Evolutionary conservation across 2,797 vertebrate species (phyloP).

Genomic region (Pseudomugil gertrudae): DNA sequence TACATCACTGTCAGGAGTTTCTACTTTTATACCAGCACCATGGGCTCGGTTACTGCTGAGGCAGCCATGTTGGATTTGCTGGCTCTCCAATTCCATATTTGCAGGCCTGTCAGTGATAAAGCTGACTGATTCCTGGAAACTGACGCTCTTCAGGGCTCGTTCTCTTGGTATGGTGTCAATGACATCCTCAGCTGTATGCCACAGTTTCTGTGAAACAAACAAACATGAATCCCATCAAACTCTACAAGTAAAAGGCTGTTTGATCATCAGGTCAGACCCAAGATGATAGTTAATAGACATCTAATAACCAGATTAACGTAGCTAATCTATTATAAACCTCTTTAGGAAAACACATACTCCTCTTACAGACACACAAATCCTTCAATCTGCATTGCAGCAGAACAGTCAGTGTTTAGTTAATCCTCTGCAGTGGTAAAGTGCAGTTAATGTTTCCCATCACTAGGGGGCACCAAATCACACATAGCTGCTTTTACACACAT

Average conservation of each 20-base stretch:
- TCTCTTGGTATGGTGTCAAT: slow-evolving; percentile 82
- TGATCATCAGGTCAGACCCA: not conserved
- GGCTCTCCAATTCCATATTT: slow-evolving; percentile 92
- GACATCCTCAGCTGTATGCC: slow-evolving; percentile 87
- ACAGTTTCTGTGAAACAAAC: slow-evolving; percentile 84
- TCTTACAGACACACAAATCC: slow-evolving; percentile 20
- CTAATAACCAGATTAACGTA: slow-evolving; percentile 3
- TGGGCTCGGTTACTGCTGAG: slow-evolving; percentile 65
- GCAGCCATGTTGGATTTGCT: slow-evolving; percentile 84
- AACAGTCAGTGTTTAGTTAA: slow-evolving; percentile 2
- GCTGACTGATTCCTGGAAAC: slow-evolving; percentile 85
- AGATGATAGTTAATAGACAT: not conserved
- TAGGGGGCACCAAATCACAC: slow-evolving; percentile 15
- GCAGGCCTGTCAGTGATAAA: slow-evolving; percentile 80
- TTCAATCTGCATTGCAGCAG: slow-evolving; percentile 67
- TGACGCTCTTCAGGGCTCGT: slow-evolving; percentile 86
- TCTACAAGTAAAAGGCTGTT: not conserved
- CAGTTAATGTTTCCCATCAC: slow-evolving; percentile 27
- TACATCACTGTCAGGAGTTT: slow-evolving; percentile 88
- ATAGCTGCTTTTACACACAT: not conserved
- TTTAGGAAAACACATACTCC: slow-evolving; percentile 39
- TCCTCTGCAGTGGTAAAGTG: slow-evolving; percentile 29
- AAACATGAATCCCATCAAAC: slow-evolving; percentile 24
- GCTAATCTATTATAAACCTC: not conserved
- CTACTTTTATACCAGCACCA: slow-evolving; percentile 83